Conservation (phyloP, 2,113 vertebrate genomes). For the Ictalurus furcatus region DNA sequence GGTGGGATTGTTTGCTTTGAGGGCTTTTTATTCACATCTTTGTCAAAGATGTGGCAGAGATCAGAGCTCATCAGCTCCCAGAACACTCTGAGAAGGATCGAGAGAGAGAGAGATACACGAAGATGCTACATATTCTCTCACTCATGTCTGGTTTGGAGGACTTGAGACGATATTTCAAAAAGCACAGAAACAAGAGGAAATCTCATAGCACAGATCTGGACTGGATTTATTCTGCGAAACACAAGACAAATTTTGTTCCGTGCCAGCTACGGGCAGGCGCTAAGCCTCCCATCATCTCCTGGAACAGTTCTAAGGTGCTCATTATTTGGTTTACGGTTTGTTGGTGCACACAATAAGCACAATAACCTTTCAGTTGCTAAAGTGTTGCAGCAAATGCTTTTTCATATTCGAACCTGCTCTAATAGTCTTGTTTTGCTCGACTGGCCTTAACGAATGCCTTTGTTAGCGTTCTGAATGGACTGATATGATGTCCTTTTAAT, state of each 20-base stretch:
- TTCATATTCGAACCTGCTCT: conserved; percentile 50
- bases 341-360: conserved; percentile 60
- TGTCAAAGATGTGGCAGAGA: conserved; percentile 4
- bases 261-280: conserved; percentile 46
- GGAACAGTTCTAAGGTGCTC: conserved; percentile 61
- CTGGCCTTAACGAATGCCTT: conserved; percentile 36
- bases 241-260: conserved; percentile 55
- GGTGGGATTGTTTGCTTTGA: conserved; percentile 23
- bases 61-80: conserved; percentile 29
- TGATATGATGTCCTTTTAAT: neutral
- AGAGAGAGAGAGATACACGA: neutral
- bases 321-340: conserved; percentile 57
- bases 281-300: conserved; percentile 44
- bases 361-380: conserved; percentile 34
- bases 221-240: conserved; percentile 61
- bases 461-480: conserved; percentile 39
- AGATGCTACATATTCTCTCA: conserved; percentile 19
- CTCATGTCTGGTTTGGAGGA: neutral
- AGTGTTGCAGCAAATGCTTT: conserved; percentile 42
- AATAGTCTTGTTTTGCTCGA: conserved; percentile 31
- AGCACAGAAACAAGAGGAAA: conserved; percentile 26
- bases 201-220: conserved; percentile 54
- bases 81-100: neutral
- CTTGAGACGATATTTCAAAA: neutral
- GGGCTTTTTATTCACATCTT: conserved; percentile 18